Conservation (phyloP, 2,113 vertebrate species). For the Anguilla japonica region DNA sequence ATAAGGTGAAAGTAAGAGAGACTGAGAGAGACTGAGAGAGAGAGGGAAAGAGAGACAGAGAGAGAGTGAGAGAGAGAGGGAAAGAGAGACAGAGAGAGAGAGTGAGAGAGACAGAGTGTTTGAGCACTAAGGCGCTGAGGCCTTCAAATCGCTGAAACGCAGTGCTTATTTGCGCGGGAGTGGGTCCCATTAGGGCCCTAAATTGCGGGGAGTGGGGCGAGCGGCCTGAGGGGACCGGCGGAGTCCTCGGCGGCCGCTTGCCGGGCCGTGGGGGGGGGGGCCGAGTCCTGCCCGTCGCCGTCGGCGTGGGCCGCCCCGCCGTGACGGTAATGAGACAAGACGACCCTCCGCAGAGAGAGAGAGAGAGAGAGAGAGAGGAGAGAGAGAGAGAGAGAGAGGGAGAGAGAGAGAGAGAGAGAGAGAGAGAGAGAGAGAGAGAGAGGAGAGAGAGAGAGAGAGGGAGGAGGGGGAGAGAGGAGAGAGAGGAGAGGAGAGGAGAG, state of each 20-base stretch:
- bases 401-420: too few species aligned
- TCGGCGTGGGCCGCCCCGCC: background rate
- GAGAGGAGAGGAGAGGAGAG: background rate
- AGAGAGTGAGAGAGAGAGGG: conserved; percentile 17
- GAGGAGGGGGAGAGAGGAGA: too few species aligned
- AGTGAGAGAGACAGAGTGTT: background rate
- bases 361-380: background rate
- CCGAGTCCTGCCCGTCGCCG: background rate
- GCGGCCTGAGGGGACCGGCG: background rate
- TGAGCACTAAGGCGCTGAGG: too few species aligned
- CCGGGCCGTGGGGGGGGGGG: background rate
- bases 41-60: conserved; percentile 39
- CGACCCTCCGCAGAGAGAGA: conserved; percentile 7
- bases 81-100: conserved; percentile 41
- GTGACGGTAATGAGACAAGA: conserved; percentile 28
- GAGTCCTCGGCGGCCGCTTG: background rate
- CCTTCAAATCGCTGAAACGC: background rate
- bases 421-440: background rate
- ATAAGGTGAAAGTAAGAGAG: conserved; percentile 20
- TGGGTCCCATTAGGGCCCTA: conserved; percentile 2
- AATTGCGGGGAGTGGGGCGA: conserved; percentile 5
- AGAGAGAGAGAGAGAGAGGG: too few species aligned
- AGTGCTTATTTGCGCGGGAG: conserved; percentile 11
- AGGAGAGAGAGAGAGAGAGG: too few species aligned
- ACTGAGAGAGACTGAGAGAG: conserved; percentile 20